Evolutionary conservation across 1,140 invertebrate species (phyloP).

Genomic region (Penaeus japonicus): DNA sequence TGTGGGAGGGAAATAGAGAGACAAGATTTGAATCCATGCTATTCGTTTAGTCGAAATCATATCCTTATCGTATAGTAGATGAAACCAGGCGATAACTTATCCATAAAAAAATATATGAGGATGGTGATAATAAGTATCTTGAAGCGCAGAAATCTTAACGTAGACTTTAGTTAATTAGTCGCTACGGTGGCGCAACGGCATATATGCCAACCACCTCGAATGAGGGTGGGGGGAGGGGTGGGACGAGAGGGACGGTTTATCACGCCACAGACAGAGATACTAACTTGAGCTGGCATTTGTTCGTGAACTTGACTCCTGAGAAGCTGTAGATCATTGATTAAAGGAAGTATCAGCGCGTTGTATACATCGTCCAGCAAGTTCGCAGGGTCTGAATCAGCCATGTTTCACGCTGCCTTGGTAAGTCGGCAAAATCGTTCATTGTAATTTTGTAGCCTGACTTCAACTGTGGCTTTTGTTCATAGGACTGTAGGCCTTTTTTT

Average conservation of each 20-base stretch:
- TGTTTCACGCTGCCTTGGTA: background rate
- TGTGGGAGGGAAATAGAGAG: too few species aligned
- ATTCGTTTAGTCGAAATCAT: too few species aligned
- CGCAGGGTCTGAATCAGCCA: constrained; percentile 40
- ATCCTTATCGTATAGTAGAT: too few species aligned
- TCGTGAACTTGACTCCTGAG: constrained; percentile 19
- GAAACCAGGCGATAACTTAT: too few species aligned
- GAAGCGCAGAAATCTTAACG: too few species aligned
- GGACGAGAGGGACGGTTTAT: background rate
- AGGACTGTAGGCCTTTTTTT: constrained; percentile 37
- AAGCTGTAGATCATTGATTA: constrained; percentile 42
- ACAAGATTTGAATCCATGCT: too few species aligned
- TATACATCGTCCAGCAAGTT: constrained; percentile 44
- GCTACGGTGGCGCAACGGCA: too few species aligned
- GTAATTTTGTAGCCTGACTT: constrained; percentile 28
- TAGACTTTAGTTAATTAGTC: too few species aligned
- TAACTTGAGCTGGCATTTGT: constrained; percentile 39
- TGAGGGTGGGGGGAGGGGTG: background rate
- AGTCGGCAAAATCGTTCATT: constrained; percentile 21
- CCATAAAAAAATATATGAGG: too few species aligned
- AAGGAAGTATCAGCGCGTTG: constrained; percentile 35
- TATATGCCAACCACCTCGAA: too few species aligned
- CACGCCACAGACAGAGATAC: constrained; percentile 29
- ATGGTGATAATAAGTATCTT: too few species aligned
- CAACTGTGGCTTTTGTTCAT: background rate